These are phyloP conservation scores for Spicauda simplicius DNA, from an alignment of 2,888 invertebrate species.

Conservation along the genomic window DNA sequence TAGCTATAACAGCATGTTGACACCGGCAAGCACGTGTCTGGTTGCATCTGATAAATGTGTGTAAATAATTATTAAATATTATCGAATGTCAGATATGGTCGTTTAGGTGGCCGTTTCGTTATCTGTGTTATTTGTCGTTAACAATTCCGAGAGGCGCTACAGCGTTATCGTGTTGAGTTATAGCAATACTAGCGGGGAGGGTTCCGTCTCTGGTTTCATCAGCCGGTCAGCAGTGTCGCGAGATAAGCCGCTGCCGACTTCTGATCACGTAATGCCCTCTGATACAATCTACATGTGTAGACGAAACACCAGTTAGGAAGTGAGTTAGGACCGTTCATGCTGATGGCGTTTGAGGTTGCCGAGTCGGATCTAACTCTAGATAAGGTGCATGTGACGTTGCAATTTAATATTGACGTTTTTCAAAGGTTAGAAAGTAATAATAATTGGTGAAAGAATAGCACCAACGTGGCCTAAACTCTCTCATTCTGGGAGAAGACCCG, in stretches of 20 bases:
- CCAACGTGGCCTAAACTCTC: too few species aligned
- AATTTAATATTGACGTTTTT: too few species aligned
- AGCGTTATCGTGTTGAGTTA: conserved; percentile 79
- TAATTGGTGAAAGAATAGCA: too few species aligned
- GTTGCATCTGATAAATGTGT: conserved; percentile 77
- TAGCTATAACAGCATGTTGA: conserved; percentile 57
- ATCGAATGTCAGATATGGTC: conserved; percentile 77
- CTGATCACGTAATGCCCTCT: conserved; percentile 50
- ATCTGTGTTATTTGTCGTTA: conserved; percentile 82
- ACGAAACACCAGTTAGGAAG: conserved; percentile 19
- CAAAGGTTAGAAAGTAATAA: too few species aligned
- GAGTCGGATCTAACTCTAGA: too few species aligned
- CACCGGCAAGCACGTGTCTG: conserved; percentile 64
- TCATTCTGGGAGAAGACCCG: too few species aligned
- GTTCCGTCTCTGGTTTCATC: conserved; percentile 68
- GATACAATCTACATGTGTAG: conserved; percentile 46
- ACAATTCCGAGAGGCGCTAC: conserved; percentile 68
- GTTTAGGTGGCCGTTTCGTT: conserved; percentile 78
- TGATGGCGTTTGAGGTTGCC: background rate
- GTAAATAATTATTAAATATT: conserved; percentile 83
- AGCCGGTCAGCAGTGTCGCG: conserved; percentile 53
- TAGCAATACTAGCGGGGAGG: conserved; percentile 56
- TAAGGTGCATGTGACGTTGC: too few species aligned
- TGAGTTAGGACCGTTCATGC: background rate
- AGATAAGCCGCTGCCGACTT: conserved; percentile 60